These are phyloP conservation scores for Pogoniulus pusillus DNA, from an alignment of 2,797 vertebrate species.

Conservation along the genomic window DNA sequence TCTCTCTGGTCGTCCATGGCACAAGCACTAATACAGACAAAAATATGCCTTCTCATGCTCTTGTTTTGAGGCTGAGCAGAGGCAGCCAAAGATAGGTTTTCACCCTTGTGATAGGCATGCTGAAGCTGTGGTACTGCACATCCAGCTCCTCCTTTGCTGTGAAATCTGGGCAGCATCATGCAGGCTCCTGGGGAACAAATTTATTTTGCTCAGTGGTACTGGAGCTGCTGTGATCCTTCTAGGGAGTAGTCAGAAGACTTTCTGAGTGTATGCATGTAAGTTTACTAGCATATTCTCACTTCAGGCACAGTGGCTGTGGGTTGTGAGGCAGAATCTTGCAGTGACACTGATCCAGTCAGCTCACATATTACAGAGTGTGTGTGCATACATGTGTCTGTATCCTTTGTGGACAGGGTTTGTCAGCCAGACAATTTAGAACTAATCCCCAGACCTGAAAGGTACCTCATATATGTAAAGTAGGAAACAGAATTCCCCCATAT, in stretches of 20 bases:
- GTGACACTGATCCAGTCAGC: neutral
- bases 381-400: neutral
- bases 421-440: slow-evolving; percentile 10
- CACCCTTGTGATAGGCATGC: neutral
- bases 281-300: neutral
- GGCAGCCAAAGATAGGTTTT: neutral
- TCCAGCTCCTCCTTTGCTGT: accelerated
- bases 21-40: neutral
- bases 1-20: neutral
- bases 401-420: neutral
- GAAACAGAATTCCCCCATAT: slow-evolving; percentile 46
- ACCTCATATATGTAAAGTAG: slow-evolving; percentile 57
- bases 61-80: neutral
- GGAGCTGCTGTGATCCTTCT: neutral
- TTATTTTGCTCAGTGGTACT: accelerated
- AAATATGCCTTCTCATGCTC: accelerated
- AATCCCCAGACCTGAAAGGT: slow-evolving; percentile 25
- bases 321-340: neutral
- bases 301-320: accelerated
- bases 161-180: neutral
- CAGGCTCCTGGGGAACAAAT: neutral
- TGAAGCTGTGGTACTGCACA: neutral
- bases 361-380: neutral
- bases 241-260: neutral
- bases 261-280: neutral